A percentile compares a stretch with the other conserved stretches of the same genome.
These are phyloP conservation scores for Morinoia aosen DNA, from an alignment of 2,888 invertebrate species.

Conservation along the genomic window DNA sequence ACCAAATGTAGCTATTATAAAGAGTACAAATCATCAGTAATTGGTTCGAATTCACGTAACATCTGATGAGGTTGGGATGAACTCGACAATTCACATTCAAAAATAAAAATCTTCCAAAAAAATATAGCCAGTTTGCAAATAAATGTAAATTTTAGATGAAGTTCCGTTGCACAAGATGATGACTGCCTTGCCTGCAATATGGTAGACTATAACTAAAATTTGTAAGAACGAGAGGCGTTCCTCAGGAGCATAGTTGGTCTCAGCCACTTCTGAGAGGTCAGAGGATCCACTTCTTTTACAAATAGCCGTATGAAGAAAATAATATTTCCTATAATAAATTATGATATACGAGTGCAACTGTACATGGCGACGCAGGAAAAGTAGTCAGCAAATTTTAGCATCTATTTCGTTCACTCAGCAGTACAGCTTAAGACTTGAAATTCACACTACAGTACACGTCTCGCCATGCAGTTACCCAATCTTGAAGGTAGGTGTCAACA, in stretches of 20 bases:
- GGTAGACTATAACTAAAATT: neutral
- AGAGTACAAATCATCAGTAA: neutral
- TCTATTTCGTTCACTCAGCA: neutral
- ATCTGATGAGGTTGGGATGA: neutral
- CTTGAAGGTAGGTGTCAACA: neutral
- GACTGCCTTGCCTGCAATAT: neutral
- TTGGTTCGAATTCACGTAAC: neutral
- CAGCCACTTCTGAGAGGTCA: neutral
- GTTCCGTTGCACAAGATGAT: neutral
- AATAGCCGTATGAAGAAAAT: neutral
- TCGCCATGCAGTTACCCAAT: neutral
- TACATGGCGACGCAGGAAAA: neutral
- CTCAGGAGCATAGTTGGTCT: neutral
- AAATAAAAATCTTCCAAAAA: neutral
- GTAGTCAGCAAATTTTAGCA: neutral
- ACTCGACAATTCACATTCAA: neutral
- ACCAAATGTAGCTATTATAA: neutral
- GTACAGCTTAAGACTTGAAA: neutral
- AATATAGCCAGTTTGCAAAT: neutral
- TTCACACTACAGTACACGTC: neutral
- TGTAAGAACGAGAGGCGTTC: neutral
- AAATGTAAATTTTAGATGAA: neutral
- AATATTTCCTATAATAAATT: neutral
- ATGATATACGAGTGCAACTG: constrained; percentile 17
- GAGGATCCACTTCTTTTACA: neutral